Conservation (phyloP, 2,888 invertebrate species). For the Conistra vaccinii region DNA sequence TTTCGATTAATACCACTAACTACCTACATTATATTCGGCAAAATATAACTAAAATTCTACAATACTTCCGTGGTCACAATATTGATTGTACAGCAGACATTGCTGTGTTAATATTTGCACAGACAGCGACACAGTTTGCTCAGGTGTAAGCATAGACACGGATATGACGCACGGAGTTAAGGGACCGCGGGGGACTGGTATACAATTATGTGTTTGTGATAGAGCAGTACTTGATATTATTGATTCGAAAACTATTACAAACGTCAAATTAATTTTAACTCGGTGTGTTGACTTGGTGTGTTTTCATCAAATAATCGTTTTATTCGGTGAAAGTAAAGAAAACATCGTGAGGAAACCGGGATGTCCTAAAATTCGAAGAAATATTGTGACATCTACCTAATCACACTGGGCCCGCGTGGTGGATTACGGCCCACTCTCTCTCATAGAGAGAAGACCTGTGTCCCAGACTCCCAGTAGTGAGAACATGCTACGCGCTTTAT, state of each 20-base stretch:
- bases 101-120: constrained; percentile 24
- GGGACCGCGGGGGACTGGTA: neutral
- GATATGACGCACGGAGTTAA: neutral
- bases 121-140: constrained; percentile 21
- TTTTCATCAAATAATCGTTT: neutral
- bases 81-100: constrained; percentile 7
- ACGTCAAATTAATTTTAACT: neutral
- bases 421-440: too few relatives aligned
- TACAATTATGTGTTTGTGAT: neutral
- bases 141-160: constrained; percentile 23
- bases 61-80: neutral
- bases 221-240: neutral
- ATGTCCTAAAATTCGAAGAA: too few relatives aligned
- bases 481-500: too few relatives aligned
- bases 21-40: neutral
- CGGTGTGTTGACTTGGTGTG: neutral
- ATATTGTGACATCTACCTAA: too few relatives aligned
- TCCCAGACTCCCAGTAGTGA: too few relatives aligned
- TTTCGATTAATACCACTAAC: neutral
- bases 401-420: too few relatives aligned
- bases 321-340: neutral
- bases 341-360: too few relatives aligned
- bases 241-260: neutral
- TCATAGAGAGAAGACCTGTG: too few relatives aligned
- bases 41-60: neutral